These are phyloP conservation scores for Diarsia dahlii DNA, from an alignment of 2,888 invertebrate species.

Conservation along the genomic window DNA sequence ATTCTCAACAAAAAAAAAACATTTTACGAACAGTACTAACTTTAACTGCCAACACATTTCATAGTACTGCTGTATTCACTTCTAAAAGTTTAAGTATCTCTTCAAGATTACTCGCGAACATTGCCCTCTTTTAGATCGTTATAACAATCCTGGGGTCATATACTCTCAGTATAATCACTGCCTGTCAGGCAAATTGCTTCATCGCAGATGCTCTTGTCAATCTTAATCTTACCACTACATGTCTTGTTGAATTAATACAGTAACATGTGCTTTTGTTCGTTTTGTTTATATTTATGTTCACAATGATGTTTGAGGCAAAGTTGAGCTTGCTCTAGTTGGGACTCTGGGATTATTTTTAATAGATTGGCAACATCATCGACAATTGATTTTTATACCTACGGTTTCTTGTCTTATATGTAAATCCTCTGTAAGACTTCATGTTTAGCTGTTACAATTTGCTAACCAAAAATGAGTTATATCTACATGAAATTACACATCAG, in stretches of 20 bases:
- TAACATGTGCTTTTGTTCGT: conserved; percentile 42
- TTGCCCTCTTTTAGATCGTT: conserved; percentile 47
- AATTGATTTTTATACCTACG: neutral
- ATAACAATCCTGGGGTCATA: conserved; percentile 49
- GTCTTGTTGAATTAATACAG: conserved; percentile 28
- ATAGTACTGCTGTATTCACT: neutral
- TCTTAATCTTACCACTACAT: conserved; percentile 37
- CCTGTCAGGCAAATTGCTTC: conserved; percentile 58
- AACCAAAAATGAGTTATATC: neutral
- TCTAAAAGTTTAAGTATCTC: conserved; percentile 15
- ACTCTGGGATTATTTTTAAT: neutral
- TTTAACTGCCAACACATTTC: neutral
- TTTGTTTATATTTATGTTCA: conserved; percentile 5
- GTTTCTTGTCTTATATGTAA: neutral
- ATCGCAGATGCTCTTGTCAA: conserved; percentile 51
- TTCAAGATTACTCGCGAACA: conserved; percentile 37
- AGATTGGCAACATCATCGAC: neutral
- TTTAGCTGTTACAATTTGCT: neutral
- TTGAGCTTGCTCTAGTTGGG: neutral
- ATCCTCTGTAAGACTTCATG: neutral
- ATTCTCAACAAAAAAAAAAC: neutral
- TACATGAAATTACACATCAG: neutral
- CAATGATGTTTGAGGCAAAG: neutral
- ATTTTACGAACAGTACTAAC: neutral
- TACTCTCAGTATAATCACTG: conserved; percentile 43